These are phyloP conservation scores for Euleptes europaea DNA, from an alignment of 2,113 vertebrate genomes.

Conservation along the genomic window DNA sequence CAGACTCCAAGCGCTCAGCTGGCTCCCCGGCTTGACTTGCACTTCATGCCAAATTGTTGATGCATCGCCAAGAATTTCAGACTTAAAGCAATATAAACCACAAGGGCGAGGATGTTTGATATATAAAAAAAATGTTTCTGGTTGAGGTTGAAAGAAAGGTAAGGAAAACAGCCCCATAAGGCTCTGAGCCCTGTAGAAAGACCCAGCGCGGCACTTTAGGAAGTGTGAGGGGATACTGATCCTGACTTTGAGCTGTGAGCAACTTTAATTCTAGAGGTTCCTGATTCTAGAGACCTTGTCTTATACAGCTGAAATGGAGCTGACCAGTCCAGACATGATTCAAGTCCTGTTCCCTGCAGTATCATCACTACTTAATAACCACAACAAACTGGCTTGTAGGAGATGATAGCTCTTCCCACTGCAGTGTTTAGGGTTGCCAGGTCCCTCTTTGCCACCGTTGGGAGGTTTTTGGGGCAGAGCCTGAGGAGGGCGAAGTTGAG, in stretches of 20 bases:
- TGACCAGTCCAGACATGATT: neutral
- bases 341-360: neutral
- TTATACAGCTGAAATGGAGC: neutral
- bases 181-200: neutral
- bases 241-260: neutral
- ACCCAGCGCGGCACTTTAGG: neutral
- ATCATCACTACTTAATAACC: neutral
- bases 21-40: slow-evolving; percentile 9
- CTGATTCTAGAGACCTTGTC: neutral
- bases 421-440: too few species aligned
- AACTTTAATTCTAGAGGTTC: neutral
- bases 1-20: slow-evolving; percentile 25
- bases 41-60: slow-evolving; percentile 43
- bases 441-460: too few species aligned
- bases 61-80: slow-evolving; percentile 53
- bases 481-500: too few species aligned
- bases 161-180: slow-evolving; percentile 17
- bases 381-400: neutral
- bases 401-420: neutral
- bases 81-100: slow-evolving; percentile 42
- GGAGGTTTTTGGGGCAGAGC: too few species aligned
- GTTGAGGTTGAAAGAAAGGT: slow-evolving; percentile 1
- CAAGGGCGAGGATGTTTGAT: slow-evolving; percentile 49
- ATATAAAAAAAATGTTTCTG: slow-evolving; percentile 37
- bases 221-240: neutral